Evolutionary conservation across 2,888 invertebrate genomes (phyloP), one percentile per base, ranked within the genome.

Genomic region (Eupithecia insigniata): DNA sequence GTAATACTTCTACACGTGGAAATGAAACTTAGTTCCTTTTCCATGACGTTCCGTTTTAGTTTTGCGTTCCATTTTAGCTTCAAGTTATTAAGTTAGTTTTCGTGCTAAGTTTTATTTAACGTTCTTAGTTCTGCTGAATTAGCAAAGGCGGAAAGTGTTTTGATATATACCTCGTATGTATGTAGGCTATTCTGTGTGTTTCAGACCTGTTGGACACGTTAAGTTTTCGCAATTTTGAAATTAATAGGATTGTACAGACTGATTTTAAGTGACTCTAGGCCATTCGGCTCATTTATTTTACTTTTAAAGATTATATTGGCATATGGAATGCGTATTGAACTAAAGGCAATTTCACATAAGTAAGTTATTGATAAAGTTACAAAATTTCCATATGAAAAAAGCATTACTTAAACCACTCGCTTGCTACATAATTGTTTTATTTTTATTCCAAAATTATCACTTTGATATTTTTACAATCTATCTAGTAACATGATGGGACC

Each of bases 11-110:
- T 46, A 22, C 55, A 55, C 26, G 26, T 26, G 55, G 34, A 62
- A 34, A 62, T 34, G 34, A 62, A 62, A 34, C 61, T 34, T 3
- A n/a, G 61, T 32, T 62, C 32, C 28, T 28, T 60, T 32, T 32
- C 61, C 32, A 55, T 18, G 36, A 55, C 51, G n/a, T 69, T 65
- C n/a, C 73, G 70, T 78, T 78, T 77, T 69, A 77, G 68, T 62
- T n/a, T 69, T 6, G 36, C 64, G 28, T 69, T 55, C n/a, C 74
- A 73, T 78, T 78, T 77, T 67, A 78, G 68, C 74, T 73, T 51
- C 65, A 75, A 75, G 71, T 73, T 73, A 74, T 67, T 71, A 70
- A 68, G 51, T 67, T 73, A 72, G 71, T 73, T 73, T 71, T 66
- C 65, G 28, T 69, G 69, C 32, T 28, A 64, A 67, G 71, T 67